A percentile compares a stretch with the other conserved stretches of the same genome.
Evolutionary conservation across 2,888 invertebrate species (phyloP).

Genomic region (Aspidiotus rigidus): DNA sequence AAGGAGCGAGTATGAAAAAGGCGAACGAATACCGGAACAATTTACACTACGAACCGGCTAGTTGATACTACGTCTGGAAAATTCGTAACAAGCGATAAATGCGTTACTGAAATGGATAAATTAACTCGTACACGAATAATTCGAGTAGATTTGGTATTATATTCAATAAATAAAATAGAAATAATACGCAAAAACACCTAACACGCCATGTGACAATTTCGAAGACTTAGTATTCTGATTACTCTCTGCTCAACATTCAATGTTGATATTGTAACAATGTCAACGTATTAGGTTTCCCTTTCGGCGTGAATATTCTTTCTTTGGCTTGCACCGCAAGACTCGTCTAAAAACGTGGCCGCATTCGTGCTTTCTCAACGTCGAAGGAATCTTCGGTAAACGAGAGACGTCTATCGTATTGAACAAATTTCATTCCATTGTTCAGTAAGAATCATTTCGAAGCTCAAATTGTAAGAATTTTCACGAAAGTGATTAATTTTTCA

Average conservation of each 20-base stretch:
- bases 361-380: too few species aligned
- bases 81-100: not conserved
- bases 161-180: slow-evolving; percentile 10
- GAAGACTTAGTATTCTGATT: slow-evolving; percentile 27
- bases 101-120: not conserved
- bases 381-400: too few species aligned
- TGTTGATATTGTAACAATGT: slow-evolving; percentile 30
- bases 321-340: not conserved
- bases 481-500: too few species aligned
- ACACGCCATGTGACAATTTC: slow-evolving; percentile 33
- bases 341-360: too few species aligned
- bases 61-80: slow-evolving; percentile 1
- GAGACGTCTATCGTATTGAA: too few species aligned
- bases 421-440: too few species aligned
- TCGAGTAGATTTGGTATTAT: not conserved
- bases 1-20: not conserved
- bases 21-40: slow-evolving; percentile 23
- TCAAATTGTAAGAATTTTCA: too few species aligned
- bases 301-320: not conserved
- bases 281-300: slow-evolving; percentile 22
- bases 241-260: slow-evolving; percentile 20
- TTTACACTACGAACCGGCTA: slow-evolving; percentile 8
- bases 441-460: too few species aligned
- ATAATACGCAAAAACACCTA: slow-evolving; percentile 32
- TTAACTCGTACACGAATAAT: not conserved